phyloP scores from a whole-genome alignment of 2,888 invertebrate species.

The Drymonia ruficornis region DNA sequence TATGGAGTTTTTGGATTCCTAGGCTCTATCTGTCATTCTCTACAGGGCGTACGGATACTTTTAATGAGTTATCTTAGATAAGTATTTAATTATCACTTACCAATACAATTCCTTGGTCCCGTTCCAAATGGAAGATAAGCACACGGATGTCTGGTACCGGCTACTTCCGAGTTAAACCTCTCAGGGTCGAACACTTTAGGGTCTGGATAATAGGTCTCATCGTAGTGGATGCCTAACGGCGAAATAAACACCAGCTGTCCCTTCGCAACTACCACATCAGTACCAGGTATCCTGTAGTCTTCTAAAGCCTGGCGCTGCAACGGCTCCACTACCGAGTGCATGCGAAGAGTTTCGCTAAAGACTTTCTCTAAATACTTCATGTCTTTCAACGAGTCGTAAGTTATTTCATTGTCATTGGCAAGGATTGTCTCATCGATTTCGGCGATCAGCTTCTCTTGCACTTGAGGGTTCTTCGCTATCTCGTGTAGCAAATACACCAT shows the following conservation, averaged over 20 bases:
- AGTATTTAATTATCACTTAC: too few species aligned
- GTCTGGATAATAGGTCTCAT: slow-evolving; percentile 65
- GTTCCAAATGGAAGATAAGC: slow-evolving; percentile 45
- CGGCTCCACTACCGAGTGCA: slow-evolving; percentile 62
- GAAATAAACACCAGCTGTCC: slow-evolving; percentile 56
- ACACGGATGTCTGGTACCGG: slow-evolving; percentile 51
- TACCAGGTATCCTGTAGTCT: slow-evolving; percentile 62
- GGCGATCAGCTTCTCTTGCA: slow-evolving; percentile 58
- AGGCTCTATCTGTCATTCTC: too few species aligned
- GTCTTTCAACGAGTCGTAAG: too few species aligned
- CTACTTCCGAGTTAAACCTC: slow-evolving; percentile 61
- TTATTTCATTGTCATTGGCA: too few species aligned
- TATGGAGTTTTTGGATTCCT: too few species aligned
- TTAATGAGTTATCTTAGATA: too few species aligned
- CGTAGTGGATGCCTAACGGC: slow-evolving; percentile 63
- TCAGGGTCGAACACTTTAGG: slow-evolving; percentile 75
- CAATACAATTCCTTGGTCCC: too few species aligned
- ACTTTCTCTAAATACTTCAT: too few species aligned
- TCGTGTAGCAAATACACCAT: too few species aligned
- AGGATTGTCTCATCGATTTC: slow-evolving; percentile 55
- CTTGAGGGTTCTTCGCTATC: slow-evolving; percentile 59
- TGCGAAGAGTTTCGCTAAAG: too few species aligned
- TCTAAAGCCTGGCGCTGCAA: slow-evolving; percentile 56
- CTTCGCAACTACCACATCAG: slow-evolving; percentile 56
- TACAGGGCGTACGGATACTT: too few species aligned